phyloP scores from a whole-genome alignment of 2,113 vertebrate species.

The Passer domesticus region DNA sequence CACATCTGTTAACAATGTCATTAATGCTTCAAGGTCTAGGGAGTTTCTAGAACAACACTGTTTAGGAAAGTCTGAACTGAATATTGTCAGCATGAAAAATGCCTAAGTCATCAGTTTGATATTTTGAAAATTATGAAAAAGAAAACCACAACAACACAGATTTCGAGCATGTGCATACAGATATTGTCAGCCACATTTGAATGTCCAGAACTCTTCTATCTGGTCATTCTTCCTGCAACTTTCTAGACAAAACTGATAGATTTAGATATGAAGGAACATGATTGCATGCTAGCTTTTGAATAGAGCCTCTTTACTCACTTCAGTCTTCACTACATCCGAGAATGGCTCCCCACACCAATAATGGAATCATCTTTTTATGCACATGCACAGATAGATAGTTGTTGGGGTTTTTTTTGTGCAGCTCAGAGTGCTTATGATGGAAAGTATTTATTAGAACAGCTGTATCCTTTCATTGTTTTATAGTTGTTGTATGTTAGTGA shows the following conservation, averaged over 20 bases:
- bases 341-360: not conserved
- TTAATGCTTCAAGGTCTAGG: not conserved
- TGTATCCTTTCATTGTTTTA: not conserved
- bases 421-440: not conserved
- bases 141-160: not conserved
- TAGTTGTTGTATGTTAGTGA: not conserved
- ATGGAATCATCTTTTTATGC: not conserved
- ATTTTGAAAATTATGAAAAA: not conserved
- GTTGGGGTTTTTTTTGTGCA: not conserved
- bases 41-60: not conserved
- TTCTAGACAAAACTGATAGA: not conserved
- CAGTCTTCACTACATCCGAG: not conserved
- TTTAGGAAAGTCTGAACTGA: not conserved
- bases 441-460: not conserved
- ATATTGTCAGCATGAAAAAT: not conserved
- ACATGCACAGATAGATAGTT: not conserved
- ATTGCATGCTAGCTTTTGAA: not conserved
- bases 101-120: not conserved
- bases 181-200: not conserved
- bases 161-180: not conserved
- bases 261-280: not conserved
- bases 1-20: not conserved
- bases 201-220: not conserved
- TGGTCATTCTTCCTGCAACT: not conserved
- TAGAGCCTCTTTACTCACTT: not conserved